These are phyloP conservation scores for Labeo calbasu DNA, from an alignment of 2,797 vertebrate species.

Conservation along the genomic window DNA sequence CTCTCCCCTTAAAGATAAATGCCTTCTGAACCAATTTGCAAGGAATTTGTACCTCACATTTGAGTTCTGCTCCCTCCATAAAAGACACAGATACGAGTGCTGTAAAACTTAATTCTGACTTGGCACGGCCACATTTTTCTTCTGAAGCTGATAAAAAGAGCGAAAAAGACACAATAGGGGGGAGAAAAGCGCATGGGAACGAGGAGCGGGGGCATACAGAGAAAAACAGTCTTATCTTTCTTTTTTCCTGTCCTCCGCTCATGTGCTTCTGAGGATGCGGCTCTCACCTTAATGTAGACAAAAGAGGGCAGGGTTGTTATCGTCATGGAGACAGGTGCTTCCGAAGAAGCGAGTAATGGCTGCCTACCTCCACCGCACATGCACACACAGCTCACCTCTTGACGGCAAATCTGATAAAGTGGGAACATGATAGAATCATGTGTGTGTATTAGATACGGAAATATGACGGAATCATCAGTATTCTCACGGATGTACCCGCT, in stretches of 20 bases:
- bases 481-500: conserved; percentile 44
- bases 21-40: conserved; percentile 45
- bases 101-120: conserved; percentile 55
- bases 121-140: conserved; percentile 50
- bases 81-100: conserved; percentile 43
- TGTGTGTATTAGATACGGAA: conserved; percentile 20
- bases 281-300: conserved; percentile 66
- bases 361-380: conserved; percentile 33
- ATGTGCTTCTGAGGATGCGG: conserved; percentile 48
- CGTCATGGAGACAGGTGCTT: conserved; percentile 61
- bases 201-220: conserved; percentile 19
- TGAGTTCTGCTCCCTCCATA: conserved; percentile 37
- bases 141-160: conserved; percentile 38
- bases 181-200: conserved; percentile 41
- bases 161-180: conserved; percentile 38
- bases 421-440: conserved; percentile 23
- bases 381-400: conserved; percentile 13
- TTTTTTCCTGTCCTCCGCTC: conserved; percentile 43
- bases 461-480: conserved; percentile 66
- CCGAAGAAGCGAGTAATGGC: conserved; percentile 39
- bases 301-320: conserved; percentile 66
- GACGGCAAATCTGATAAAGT: conserved; percentile 52
- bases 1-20: conserved; percentile 50
- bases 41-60: conserved; percentile 41
- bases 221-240: conserved; percentile 51